Evolutionary conservation across 92 coral and sea anemone genomes (phyloP).

Genomic region (Phenganax stokvisi): DNA sequence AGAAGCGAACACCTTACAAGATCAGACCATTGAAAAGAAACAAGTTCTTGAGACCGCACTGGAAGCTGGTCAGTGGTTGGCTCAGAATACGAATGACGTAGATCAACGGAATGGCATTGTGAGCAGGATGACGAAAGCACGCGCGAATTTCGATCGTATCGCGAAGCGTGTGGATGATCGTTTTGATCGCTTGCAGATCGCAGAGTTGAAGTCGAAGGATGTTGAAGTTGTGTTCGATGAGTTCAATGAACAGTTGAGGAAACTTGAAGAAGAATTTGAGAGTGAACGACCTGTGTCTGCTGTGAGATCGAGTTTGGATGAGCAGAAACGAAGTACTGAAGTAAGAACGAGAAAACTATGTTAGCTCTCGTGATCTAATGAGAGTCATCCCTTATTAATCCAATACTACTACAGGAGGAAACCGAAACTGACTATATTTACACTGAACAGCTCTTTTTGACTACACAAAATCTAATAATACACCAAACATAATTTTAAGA

Average conservation of each 20-base stretch:
- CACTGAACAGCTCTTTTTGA: too few species aligned
- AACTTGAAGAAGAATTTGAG: conserved; percentile 86
- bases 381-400: too few species aligned
- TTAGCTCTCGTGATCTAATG: too few species aligned
- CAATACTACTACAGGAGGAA: too few species aligned
- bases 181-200: conserved; percentile 69
- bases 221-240: conserved; percentile 81
- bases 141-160: conserved; percentile 75
- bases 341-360: conserved; percentile 21
- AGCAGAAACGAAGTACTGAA: conserved; percentile 86
- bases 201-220: conserved; percentile 78
- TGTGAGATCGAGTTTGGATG: conserved; percentile 77
- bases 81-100: conserved; percentile 72
- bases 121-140: conserved; percentile 64
- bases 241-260: conserved; percentile 73
- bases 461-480: too few species aligned
- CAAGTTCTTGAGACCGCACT: conserved; percentile 70
- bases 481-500: not conserved
- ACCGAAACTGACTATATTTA: too few species aligned
- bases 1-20: conserved; percentile 69
- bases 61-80: conserved; percentile 86
- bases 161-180: conserved; percentile 78
- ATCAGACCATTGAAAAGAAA: conserved; percentile 57
- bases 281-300: conserved; percentile 95
- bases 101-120: conserved; percentile 70